Conservation (phyloP, 2,113 vertebrate genomes). For the Accipiter cooperii region DNA sequence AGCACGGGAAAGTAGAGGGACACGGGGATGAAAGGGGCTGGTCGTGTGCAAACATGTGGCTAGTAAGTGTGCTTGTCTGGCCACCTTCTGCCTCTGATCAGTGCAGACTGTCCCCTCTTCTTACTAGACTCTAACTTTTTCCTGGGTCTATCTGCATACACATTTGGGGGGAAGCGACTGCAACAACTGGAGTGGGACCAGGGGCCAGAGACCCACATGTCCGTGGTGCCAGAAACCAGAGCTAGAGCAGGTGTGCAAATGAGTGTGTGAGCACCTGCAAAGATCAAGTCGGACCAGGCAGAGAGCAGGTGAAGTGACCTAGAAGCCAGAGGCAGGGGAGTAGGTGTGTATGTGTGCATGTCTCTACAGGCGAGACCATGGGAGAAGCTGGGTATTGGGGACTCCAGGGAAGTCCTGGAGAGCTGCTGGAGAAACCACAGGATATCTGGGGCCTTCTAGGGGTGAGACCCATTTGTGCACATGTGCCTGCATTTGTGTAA, state of each 20-base stretch:
- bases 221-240: not conserved
- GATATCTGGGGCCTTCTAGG: not conserved
- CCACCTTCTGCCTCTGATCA: not conserved
- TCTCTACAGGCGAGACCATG: not conserved
- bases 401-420: not conserved
- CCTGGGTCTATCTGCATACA: not conserved
- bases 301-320: not conserved
- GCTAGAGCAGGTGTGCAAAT: not conserved
- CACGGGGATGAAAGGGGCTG: not conserved
- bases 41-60: not conserved
- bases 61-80: not conserved
- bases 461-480: not conserved
- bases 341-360: not conserved
- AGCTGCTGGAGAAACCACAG: not conserved
- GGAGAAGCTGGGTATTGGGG: not conserved
- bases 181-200: not conserved
- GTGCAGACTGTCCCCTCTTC: not conserved
- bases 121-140: not conserved
- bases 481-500: not conserved
- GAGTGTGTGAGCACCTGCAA: not conserved
- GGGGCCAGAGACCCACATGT: not conserved
- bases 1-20: not conserved
- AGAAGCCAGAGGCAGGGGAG: accelerated
- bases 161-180: accelerated
- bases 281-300: not conserved